Evolutionary conservation across 2,113 vertebrate genomes (phyloP).

Genomic region (Tenebrosternarchus preto): DNA sequence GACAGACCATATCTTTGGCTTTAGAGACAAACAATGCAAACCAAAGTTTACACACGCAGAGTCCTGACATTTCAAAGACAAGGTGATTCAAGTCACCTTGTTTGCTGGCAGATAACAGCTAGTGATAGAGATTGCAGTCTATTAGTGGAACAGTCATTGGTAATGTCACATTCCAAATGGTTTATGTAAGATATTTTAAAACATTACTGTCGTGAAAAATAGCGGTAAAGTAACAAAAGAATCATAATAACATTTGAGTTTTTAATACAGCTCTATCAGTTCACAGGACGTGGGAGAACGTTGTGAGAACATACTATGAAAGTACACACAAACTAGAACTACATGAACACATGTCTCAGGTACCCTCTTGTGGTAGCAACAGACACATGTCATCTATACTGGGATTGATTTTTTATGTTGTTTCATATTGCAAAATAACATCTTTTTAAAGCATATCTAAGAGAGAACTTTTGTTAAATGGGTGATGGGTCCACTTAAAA

Average conservation of each 20-base stretch:
- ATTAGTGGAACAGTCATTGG: neutral
- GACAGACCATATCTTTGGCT: neutral
- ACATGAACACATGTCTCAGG: slow-evolving; percentile 42
- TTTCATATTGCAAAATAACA: no score
- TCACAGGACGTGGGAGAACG: neutral
- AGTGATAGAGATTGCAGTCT: neutral
- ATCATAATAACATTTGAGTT: slow-evolving; percentile 9
- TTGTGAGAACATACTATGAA: neutral
- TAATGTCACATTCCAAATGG: slow-evolving; percentile 3
- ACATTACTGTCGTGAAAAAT: slow-evolving; percentile 9
- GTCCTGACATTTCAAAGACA: slow-evolving; percentile 1
- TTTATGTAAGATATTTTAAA: slow-evolving; percentile 14
- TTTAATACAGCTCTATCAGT: slow-evolving; percentile 14
- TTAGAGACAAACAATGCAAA: slow-evolving; percentile 1
- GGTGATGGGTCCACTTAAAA: neutral
- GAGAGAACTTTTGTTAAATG: neutral
- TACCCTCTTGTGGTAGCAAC: slow-evolving; percentile 70
- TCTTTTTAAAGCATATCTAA: neutral
- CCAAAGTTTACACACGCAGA: neutral
- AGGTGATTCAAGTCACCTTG: neutral
- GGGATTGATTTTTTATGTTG: neutral
- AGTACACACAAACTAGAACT: neutral
- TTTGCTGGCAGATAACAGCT: slow-evolving; percentile 15
- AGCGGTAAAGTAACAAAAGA: neutral
- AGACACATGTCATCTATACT: neutral